A percentile compares a stretch with the other conserved stretches of the same genome.
These are phyloP conservation scores for Cochlearius cochlearius DNA, from an alignment of 2,113 vertebrate species.

Conservation along the genomic window DNA sequence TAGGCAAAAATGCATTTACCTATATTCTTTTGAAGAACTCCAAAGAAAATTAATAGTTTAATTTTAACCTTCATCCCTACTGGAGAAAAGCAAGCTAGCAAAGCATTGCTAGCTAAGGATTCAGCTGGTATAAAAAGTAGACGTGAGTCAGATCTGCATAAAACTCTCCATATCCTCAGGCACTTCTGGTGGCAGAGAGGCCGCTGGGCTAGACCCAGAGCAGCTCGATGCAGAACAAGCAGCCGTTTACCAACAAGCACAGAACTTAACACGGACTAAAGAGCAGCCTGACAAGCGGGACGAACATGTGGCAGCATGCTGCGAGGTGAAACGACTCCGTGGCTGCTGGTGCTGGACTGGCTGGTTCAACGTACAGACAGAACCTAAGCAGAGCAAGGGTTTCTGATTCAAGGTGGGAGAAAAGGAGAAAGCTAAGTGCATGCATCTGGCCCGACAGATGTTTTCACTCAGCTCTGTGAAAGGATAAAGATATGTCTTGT, in stretches of 20 bases:
- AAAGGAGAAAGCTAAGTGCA: background rate
- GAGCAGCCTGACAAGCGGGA: background rate
- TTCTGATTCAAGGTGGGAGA: background rate
- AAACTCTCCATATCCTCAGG: background rate
- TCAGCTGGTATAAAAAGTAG: background rate
- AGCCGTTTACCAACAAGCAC: background rate
- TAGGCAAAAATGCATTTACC: background rate
- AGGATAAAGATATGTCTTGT: background rate
- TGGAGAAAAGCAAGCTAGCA: background rate
- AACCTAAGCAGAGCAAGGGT: background rate
- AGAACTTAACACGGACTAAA: background rate
- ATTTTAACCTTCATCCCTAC: background rate
- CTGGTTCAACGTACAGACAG: background rate
- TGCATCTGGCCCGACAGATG: background rate
- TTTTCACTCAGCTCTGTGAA: background rate
- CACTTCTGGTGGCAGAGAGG: background rate
- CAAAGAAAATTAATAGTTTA: background rate
- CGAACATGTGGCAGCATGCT: fast-evolving
- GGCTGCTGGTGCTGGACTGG: background rate
- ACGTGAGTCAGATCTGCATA: background rate
- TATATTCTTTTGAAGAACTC: background rate
- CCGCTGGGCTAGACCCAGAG: background rate
- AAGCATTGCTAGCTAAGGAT: background rate
- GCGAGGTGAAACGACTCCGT: fast-evolving
- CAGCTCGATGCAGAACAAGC: background rate